Percentiles rank a stretch among this genome's conserved stretches.
Evolutionary conservation across 2,888 invertebrate species (phyloP).

Genomic region (Lycia hirtaria): DNA sequence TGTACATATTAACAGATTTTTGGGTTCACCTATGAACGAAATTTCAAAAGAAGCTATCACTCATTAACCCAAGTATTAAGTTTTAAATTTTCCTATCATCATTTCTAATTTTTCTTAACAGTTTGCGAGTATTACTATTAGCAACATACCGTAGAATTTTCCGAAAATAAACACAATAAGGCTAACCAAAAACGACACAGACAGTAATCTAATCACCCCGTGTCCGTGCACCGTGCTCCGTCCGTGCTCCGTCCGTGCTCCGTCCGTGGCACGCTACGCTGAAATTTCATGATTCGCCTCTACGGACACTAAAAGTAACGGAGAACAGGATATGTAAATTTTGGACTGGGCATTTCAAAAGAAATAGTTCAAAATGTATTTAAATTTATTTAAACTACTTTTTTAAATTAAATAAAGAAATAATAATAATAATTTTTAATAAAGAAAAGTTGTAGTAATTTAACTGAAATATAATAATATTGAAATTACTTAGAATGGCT

Average conservation of each 20-base stretch:
- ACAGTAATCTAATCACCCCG: conserved; percentile 62
- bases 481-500: too few relatives aligned
- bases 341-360: conserved; percentile 20
- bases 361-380: too few relatives aligned
- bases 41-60: background rate
- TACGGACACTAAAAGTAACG: conserved; percentile 43
- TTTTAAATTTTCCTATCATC: too few relatives aligned
- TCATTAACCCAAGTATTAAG: too few relatives aligned
- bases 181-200: conserved; percentile 42
- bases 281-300: conserved; percentile 73
- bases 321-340: conserved; percentile 9
- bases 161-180: conserved; percentile 24
- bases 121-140: background rate
- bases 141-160: conserved; percentile 10
- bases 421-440: too few relatives aligned
- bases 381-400: too few relatives aligned
- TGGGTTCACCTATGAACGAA: too few relatives aligned
- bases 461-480: too few relatives aligned
- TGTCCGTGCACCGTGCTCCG: conserved; percentile 50
- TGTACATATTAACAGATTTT: too few relatives aligned
- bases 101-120: too few relatives aligned
- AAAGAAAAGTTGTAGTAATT: too few relatives aligned
- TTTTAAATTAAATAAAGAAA: too few relatives aligned
- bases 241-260: conserved; percentile 55
- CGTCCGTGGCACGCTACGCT: conserved; percentile 59